These are phyloP conservation scores for Papilio dardanus DNA, from an alignment of 1,140 invertebrate genomes.

Conservation along the genomic window DNA sequence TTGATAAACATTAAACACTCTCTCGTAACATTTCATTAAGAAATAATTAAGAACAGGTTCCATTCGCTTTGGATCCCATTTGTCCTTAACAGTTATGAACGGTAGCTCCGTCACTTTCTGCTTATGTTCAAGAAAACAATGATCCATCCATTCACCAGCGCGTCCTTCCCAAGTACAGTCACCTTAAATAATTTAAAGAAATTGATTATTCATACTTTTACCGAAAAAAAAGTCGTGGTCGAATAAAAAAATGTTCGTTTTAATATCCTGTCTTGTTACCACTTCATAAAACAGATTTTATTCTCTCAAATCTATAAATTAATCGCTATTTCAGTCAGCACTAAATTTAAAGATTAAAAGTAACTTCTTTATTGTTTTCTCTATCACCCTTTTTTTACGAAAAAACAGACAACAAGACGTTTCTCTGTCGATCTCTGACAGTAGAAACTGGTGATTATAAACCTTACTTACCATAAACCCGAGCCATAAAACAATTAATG, in stretches of 20 bases:
- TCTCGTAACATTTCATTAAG: conserved; percentile 75
- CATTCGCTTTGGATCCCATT: conserved; percentile 73
- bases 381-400: too few relatives aligned
- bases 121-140: conserved; percentile 75
- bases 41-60: conserved; percentile 79
- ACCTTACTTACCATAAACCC: conserved; percentile 73
- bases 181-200: conserved; percentile 53
- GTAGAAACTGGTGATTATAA: background rate
- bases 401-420: too few relatives aligned
- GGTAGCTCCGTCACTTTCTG: conserved; percentile 75
- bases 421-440: background rate
- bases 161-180: conserved; percentile 77
- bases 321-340: too few relatives aligned
- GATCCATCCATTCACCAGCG: conserved; percentile 80
- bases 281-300: too few relatives aligned
- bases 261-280: too few relatives aligned
- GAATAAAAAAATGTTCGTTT: too few relatives aligned
- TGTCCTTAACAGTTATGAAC: conserved; percentile 78
- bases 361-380: too few relatives aligned
- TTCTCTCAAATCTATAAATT: too few relatives aligned
- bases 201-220: background rate
- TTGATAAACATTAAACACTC: conserved; percentile 80
- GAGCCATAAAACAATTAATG: conserved; percentile 80
- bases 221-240: too few relatives aligned
- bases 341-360: too few relatives aligned